phyloP scores from a whole-genome alignment of 2,113 vertebrate genomes.

The Cebidichthys violaceus region DNA sequence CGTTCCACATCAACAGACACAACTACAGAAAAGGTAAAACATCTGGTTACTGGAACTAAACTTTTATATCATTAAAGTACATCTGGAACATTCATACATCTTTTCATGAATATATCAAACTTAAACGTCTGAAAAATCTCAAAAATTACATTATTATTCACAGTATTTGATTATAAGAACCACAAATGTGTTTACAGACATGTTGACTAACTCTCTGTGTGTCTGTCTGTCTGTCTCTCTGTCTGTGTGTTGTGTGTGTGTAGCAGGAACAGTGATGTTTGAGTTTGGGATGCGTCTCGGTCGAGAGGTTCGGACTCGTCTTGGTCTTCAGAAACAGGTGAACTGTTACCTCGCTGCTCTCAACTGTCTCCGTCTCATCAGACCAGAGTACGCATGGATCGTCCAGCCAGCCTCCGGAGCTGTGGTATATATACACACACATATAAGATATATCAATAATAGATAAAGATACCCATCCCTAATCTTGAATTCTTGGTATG shows the following conservation, averaged over 20 bases:
- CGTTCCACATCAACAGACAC: conserved; percentile 95
- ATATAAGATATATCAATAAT: neutral
- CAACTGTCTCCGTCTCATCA: conserved; percentile 93
- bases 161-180: too few relatives aligned
- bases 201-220: neutral
- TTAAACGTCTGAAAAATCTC: too few relatives aligned
- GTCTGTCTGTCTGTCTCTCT: neutral
- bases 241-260: neutral
- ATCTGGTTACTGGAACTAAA: neutral
- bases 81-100: neutral
- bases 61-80: neutral
- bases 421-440: conserved; percentile 78
- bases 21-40: conserved; percentile 94
- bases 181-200: too few relatives aligned
- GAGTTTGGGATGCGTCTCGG: conserved; percentile 95
- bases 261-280: conserved; percentile 95
- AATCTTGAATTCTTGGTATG: neutral
- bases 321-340: conserved; percentile 93
- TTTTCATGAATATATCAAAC: too few relatives aligned
- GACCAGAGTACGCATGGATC: conserved; percentile 96
- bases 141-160: too few relatives aligned
- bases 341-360: conserved; percentile 94
- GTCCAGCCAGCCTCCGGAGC: conserved; percentile 89
- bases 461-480: too few relatives aligned
- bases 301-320: conserved; percentile 90